These are phyloP conservation scores for Neoarius graeffei DNA, from an alignment of 2,113 vertebrate genomes.

Conservation along the genomic window DNA sequence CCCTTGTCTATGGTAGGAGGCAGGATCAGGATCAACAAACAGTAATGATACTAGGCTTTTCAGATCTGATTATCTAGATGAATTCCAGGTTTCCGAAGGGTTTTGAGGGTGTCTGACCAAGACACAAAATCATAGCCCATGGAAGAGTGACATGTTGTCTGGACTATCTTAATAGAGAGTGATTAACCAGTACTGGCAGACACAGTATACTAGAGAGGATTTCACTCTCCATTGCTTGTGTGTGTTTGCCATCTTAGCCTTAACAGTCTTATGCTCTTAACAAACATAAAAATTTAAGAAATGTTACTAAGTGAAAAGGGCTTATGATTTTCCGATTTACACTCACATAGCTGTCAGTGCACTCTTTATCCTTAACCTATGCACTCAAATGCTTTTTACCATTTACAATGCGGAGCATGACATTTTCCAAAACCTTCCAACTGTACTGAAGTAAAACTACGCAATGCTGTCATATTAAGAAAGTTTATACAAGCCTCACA, in stretches of 20 bases:
- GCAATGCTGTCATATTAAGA: background rate
- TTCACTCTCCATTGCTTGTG: background rate
- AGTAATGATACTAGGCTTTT: background rate
- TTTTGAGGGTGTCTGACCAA: background rate
- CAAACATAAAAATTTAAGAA: conserved; percentile 6
- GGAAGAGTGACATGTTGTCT: background rate
- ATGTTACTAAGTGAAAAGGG: background rate
- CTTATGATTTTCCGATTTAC: background rate
- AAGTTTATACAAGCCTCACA: background rate
- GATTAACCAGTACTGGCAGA: conserved; percentile 23
- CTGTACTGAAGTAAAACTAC: conserved; percentile 1
- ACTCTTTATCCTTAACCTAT: conserved; percentile 16
- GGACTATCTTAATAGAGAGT: conserved; percentile 11
- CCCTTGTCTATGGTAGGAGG: background rate
- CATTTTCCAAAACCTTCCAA: background rate
- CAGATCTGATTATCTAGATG: background rate
- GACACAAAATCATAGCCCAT: background rate
- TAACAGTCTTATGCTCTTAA: background rate
- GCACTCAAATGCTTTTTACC: background rate
- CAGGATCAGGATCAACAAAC: background rate
- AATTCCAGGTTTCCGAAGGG: background rate
- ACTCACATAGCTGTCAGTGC: background rate
- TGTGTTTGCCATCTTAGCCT: background rate
- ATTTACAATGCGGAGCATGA: background rate
- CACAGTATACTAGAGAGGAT: background rate